Percentiles rank a stretch among this genome's conserved stretches.
These are phyloP conservation scores for Puntigrus tetrazona DNA, from an alignment of 2,113 vertebrate species.

Conservation along the genomic window DNA sequence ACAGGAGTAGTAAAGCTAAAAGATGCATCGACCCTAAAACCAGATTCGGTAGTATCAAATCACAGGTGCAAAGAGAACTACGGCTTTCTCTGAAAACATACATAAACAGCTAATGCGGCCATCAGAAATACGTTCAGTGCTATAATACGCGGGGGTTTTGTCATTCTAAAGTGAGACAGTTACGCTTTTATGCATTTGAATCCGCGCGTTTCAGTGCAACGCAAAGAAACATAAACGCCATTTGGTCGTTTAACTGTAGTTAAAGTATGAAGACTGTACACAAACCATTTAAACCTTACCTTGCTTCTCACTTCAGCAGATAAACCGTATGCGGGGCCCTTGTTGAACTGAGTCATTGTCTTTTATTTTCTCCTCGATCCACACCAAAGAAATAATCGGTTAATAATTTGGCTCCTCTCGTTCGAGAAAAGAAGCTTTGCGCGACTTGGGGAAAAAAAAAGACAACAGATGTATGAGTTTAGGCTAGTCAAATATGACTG, in stretches of 20 bases:
- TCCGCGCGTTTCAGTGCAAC: not conserved
- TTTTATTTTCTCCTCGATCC: slow-evolving; percentile 15
- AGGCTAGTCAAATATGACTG: slow-evolving; percentile 29
- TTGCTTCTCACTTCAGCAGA: slow-evolving; percentile 86
- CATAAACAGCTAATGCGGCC: not conserved
- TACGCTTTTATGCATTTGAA: not conserved
- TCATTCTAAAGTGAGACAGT: not conserved
- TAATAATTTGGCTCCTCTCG: not conserved
- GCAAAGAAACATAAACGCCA: not conserved
- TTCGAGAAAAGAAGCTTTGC: not conserved
- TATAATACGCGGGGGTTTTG: not conserved
- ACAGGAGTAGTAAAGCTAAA: not conserved
- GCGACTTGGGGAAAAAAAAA: not conserved
- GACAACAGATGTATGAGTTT: not conserved
- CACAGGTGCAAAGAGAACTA: not conserved
- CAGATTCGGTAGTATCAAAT: not conserved
- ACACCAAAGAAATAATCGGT: not conserved
- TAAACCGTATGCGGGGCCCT: slow-evolving; percentile 83
- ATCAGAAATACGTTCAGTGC: not conserved
- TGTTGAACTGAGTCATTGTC: slow-evolving; percentile 83
- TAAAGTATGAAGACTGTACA: not conserved
- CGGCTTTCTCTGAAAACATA: not conserved
- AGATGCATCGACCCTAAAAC: not conserved
- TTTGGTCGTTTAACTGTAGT: not conserved
- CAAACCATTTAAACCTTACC: slow-evolving; percentile 62